Conservation (phyloP, 2,797 vertebrate species). For the Darevskia nairensis region DNA sequence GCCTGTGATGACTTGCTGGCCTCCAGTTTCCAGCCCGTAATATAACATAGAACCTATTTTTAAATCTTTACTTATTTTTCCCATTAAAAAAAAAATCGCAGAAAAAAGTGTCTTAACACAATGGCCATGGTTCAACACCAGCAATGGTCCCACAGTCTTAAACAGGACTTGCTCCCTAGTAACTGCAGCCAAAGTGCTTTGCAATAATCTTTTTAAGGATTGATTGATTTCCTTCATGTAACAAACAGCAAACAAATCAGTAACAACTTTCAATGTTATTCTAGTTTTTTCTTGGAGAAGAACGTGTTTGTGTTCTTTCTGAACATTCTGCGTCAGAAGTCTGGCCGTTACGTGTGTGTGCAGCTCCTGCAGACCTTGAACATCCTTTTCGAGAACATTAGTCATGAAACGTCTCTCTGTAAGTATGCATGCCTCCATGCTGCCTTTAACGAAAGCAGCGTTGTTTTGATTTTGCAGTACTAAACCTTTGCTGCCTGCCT, state of each 20-base stretch:
- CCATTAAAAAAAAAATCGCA: too few relatives aligned
- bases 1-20: too few relatives aligned
- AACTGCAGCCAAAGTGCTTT: not conserved
- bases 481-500: not conserved
- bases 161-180: not conserved
- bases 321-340: slow-evolving; percentile 98
- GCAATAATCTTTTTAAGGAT: not conserved
- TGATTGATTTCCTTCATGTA: not conserved
- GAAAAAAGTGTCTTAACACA: too few relatives aligned
- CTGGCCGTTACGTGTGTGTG: slow-evolving; percentile 97
- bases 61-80: not conserved
- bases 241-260: not conserved
- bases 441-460: not conserved
- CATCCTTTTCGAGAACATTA: slow-evolving; percentile 99
- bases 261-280: slow-evolving; percentile 40
- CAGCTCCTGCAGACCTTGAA: slow-evolving; percentile 98
- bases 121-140: too few relatives aligned
- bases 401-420: slow-evolving; percentile 98
- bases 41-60: not conserved
- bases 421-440: slow-evolving; percentile 69
- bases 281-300: slow-evolving; percentile 98
- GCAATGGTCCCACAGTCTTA: not conserved
- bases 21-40: not conserved
- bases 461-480: not conserved
- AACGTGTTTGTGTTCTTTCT: slow-evolving; percentile 99